Evolutionary conservation across 2,888 invertebrate genomes (phyloP).

Genomic region (Yponomeuta cagnagella): DNA sequence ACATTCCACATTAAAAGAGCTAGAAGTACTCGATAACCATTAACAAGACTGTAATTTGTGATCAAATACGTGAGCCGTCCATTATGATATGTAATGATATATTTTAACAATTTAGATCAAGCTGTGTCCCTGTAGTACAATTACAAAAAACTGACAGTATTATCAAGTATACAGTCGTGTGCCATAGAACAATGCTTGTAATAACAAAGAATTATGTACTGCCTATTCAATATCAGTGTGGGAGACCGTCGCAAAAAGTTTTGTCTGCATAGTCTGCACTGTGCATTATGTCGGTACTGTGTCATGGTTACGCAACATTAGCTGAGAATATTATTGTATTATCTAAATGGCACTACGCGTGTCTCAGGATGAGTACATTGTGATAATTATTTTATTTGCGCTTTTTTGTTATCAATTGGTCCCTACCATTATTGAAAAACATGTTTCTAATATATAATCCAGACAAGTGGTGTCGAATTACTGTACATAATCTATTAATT

Average conservation of each 20-base stretch:
- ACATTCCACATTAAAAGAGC: constrained; percentile 18
- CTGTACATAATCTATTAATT: background rate
- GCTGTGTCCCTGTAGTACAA: background rate
- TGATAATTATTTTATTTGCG: background rate
- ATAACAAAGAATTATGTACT: constrained; percentile 6
- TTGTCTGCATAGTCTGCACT: background rate
- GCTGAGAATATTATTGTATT: background rate
- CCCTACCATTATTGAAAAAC: too few species aligned
- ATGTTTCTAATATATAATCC: background rate
- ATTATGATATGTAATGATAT: background rate
- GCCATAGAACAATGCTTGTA: constrained; percentile 14
- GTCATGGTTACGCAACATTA: background rate
- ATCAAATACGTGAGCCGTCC: constrained; percentile 15
- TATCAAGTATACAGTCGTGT: constrained; percentile 26
- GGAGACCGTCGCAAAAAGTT: background rate
- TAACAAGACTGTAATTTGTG: constrained; percentile 15
- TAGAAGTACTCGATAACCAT: background rate
- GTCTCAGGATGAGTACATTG: background rate
- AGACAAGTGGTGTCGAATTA: background rate
- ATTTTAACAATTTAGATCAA: background rate
- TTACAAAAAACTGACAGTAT: constrained; percentile 50
- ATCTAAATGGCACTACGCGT: background rate
- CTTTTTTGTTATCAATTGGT: too few species aligned
- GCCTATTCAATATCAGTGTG: background rate
- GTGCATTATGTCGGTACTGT: background rate